Conservation (phyloP, 2,888 invertebrate genomes). For the Nemoura dubitans region DNA sequence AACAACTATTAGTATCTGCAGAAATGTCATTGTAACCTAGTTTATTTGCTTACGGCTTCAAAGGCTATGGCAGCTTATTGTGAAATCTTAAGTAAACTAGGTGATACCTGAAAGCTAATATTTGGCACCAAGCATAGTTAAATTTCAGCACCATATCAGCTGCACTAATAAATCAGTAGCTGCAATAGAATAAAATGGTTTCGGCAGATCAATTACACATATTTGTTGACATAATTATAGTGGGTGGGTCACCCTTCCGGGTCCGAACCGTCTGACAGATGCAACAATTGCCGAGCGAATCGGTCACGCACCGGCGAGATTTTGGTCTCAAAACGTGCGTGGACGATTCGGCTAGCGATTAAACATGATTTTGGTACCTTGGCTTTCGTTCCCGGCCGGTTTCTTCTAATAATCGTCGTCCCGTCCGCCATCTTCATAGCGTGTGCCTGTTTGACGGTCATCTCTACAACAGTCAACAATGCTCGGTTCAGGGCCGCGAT, state of each 20-base stretch:
- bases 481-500: not conserved
- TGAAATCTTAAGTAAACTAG: too few species aligned
- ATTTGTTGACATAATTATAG: constrained; percentile 10
- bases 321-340: constrained; percentile 37
- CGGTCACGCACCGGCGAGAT: not conserved
- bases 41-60: too few species aligned
- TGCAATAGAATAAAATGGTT: too few species aligned
- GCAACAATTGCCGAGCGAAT: not conserved
- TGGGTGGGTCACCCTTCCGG: not conserved
- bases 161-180: too few species aligned
- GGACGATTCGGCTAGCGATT: constrained; percentile 18
- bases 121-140: not conserved
- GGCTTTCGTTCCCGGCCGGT: constrained; percentile 90
- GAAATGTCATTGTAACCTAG: too few species aligned
- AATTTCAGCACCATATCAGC: constrained; percentile 1
- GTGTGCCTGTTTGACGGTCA: constrained; percentile 40
- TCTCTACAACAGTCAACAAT: not conserved
- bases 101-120: too few species aligned
- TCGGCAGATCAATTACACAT: not conserved
- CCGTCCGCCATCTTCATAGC: constrained; percentile 85
- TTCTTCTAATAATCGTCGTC: constrained; percentile 83
- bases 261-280: constrained; percentile 20
- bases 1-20: too few species aligned
- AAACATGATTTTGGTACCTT: constrained; percentile 67
- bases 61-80: too few species aligned